A percentile compares a stretch with the other conserved stretches of the same genome.
Conservation (phyloP, 2,888 invertebrate genomes). For the Dioctria linearis region DNA sequence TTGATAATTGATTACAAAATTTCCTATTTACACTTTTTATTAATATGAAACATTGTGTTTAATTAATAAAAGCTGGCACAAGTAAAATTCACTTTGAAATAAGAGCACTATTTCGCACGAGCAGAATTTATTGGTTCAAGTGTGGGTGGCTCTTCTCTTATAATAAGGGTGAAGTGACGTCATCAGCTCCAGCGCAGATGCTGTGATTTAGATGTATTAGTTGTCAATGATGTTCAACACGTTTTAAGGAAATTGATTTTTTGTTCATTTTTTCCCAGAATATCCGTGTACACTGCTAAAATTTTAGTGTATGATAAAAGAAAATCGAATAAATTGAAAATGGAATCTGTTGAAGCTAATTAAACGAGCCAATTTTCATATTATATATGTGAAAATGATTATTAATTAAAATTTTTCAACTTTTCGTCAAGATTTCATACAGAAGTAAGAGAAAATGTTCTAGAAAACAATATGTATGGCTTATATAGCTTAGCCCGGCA, state of each 20-base stretch:
- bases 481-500: no score
- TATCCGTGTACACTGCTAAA: background rate
- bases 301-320: no score
- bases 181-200: slow-evolving; percentile 51
- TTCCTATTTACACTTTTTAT: slow-evolving; percentile 15
- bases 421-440: no score
- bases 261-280: background rate
- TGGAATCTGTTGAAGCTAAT: no score
- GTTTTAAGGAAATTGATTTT: background rate
- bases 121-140: slow-evolving; percentile 22
- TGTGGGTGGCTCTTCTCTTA: slow-evolving; percentile 22
- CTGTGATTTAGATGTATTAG: background rate
- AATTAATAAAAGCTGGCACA: background rate
- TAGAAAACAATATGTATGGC: no score
- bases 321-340: no score
- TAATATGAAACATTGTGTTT: background rate
- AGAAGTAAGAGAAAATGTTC: no score
- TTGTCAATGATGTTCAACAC: background rate
- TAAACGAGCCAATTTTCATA: no score
- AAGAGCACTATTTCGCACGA: background rate
- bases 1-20: slow-evolving; percentile 35
- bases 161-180: slow-evolving; percentile 33
- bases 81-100: background rate
- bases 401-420: no score
- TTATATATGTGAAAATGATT: no score